Evolutionary conservation across 1,140 invertebrate species (phyloP).

Genomic region (Euwallacea fornicatus): DNA sequence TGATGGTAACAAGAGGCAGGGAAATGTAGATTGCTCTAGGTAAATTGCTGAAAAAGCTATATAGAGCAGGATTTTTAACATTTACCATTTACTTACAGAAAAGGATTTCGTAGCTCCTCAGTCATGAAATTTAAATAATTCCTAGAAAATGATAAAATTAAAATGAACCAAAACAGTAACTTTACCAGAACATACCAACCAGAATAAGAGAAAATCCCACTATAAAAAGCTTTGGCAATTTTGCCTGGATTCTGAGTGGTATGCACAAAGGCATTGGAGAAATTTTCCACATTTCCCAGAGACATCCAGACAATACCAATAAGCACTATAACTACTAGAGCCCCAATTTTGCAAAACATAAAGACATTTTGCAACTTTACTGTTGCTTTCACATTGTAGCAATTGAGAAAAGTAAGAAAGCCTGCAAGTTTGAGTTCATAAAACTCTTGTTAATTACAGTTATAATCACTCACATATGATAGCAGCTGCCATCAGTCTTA

Average conservation of each 20-base stretch:
- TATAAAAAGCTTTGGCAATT: slow-evolving; percentile 90
- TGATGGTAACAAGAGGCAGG: slow-evolving; percentile 79
- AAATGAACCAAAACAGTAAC: background rate
- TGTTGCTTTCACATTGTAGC: slow-evolving; percentile 83
- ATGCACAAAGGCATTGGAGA: slow-evolving; percentile 75
- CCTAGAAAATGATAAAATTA: slow-evolving; percentile 56
- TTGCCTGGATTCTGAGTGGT: slow-evolving; percentile 79
- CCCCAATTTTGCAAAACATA: slow-evolving; percentile 86
- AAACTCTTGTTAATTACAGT: background rate
- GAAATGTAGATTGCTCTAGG: slow-evolving; percentile 87
- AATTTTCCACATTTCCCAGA: slow-evolving; percentile 68
- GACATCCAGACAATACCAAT: slow-evolving; percentile 77
- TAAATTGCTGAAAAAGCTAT: slow-evolving; percentile 68
- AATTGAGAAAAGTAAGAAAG: slow-evolving; percentile 85
- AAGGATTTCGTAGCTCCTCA: slow-evolving; percentile 92
- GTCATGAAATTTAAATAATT: slow-evolving; percentile 97
- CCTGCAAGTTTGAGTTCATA: slow-evolving; percentile 54
- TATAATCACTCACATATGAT: slow-evolving; percentile 71
- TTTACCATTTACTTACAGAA: slow-evolving; percentile 63
- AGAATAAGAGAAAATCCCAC: slow-evolving; percentile 94
- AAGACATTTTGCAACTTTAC: slow-evolving; percentile 88
- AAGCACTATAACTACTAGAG: slow-evolving; percentile 78
- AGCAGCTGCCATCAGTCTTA: slow-evolving; percentile 72
- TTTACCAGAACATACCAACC: slow-evolving; percentile 72
- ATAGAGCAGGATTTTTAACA: background rate